A percentile compares a stretch with the other conserved stretches of the same genome.
phyloP scores from a whole-genome alignment of 2,888 invertebrate genomes.

The Homarus gammarus region DNA sequence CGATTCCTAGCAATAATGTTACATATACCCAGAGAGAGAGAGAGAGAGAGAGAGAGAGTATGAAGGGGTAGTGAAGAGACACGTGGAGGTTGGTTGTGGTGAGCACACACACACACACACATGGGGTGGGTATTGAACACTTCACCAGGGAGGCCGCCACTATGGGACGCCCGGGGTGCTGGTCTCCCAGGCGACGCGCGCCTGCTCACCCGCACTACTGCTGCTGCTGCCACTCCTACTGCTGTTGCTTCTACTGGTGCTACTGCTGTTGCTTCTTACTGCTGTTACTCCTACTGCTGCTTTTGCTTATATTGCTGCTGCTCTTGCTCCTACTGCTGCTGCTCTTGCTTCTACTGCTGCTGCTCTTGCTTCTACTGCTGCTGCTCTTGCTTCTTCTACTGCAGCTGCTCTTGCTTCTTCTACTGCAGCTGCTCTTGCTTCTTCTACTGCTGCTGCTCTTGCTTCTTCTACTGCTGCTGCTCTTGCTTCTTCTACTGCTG shows the following conservation, averaged over 20 bases:
- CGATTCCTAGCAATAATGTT: neutral
- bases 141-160: neutral
- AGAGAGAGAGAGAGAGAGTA: neutral
- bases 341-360: neutral
- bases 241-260: neutral
- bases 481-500: neutral
- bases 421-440: too few relatives aligned
- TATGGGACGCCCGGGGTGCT: neutral
- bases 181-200: conserved; percentile 33
- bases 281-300: neutral
- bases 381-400: neutral
- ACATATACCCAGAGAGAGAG: neutral
- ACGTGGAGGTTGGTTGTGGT: neutral
- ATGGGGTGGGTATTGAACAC: neutral
- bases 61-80: neutral
- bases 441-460: too few relatives aligned
- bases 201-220: neutral
- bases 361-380: neutral
- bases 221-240: too few relatives aligned
- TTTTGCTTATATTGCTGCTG: neutral
- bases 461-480: neutral
- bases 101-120: neutral
- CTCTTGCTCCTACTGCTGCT: neutral
- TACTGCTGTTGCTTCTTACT: neutral
- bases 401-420: too few relatives aligned